Percentiles rank a stretch among this genome's conserved stretches.
Evolutionary conservation across 2,888 invertebrate genomes (phyloP).

Genomic region (Biston stratarius): DNA sequence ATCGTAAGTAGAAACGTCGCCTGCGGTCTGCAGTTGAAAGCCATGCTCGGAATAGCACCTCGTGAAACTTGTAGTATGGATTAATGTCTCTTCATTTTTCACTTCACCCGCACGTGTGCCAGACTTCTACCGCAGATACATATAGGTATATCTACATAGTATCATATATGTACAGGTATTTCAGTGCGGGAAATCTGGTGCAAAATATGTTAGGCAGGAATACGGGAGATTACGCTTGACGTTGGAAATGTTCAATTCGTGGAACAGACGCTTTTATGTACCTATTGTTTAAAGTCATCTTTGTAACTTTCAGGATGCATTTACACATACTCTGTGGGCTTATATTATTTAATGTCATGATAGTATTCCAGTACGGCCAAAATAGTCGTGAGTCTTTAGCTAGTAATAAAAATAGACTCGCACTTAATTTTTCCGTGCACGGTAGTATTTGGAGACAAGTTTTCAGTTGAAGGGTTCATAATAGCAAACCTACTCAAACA

Average conservation of each 20-base stretch:
- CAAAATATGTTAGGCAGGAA: slow-evolving; percentile 11
- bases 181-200: slow-evolving; percentile 14
- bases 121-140: slow-evolving; percentile 11
- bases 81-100: slow-evolving; percentile 44
- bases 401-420: too few species aligned
- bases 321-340: background rate
- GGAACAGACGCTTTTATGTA: background rate
- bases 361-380: too few species aligned
- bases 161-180: slow-evolving; percentile 13
- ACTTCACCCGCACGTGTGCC: slow-evolving; percentile 40
- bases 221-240: background rate
- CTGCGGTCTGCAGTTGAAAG: background rate
- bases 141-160: background rate
- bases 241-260: slow-evolving; percentile 3
- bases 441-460: too few species aligned
- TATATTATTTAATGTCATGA: too few species aligned
- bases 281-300: slow-evolving; percentile 6
- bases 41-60: background rate
- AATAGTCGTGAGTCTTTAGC: too few species aligned
- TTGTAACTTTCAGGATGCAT: background rate
- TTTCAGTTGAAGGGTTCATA: too few species aligned
- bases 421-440: too few species aligned
- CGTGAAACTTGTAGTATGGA: slow-evolving; percentile 12
- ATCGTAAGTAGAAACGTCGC: background rate
- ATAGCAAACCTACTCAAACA: too few species aligned